These are phyloP conservation scores for Plebejus melissa DNA, from an alignment of 2,888 invertebrate genomes.

Conservation along the genomic window DNA sequence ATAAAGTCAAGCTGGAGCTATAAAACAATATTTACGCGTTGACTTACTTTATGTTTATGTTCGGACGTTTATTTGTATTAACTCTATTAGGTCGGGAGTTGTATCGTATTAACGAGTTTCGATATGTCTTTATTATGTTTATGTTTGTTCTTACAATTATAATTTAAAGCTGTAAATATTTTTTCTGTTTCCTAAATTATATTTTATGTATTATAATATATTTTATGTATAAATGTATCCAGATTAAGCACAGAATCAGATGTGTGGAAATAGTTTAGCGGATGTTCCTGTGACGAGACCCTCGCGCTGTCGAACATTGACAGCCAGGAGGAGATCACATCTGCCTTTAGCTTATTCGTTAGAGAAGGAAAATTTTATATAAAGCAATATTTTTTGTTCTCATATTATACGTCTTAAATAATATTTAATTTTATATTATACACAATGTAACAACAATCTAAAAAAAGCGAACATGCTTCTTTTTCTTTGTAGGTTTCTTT, in stretches of 20 bases:
- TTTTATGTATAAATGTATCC: background rate
- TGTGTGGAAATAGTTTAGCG: background rate
- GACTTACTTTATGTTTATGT: constrained; percentile 21
- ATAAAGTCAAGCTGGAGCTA: constrained; percentile 26
- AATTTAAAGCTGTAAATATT: background rate
- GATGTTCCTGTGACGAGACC: background rate
- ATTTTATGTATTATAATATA: background rate
- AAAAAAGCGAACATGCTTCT: too few relatives aligned
- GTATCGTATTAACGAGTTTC: constrained; percentile 1
- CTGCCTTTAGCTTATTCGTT: background rate
- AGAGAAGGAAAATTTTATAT: background rate
- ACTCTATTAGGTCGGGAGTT: background rate
- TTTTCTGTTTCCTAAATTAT: background rate
- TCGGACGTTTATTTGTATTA: constrained; percentile 10
- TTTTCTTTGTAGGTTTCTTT: background rate
- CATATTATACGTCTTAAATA: too few relatives aligned
- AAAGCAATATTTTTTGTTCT: too few relatives aligned
- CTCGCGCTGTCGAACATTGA: background rate
- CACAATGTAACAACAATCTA: too few relatives aligned
- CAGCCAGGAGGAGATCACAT: background rate
- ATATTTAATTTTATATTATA: too few relatives aligned
- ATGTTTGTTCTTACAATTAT: background rate
- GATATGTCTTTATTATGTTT: background rate
- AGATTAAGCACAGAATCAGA: background rate
- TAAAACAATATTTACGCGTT: constrained; percentile 27